Percentiles rank a stretch among this genome's conserved stretches.
Conservation (phyloP, 2,113 vertebrate species). For the Megaleporinus macrocephalus region DNA sequence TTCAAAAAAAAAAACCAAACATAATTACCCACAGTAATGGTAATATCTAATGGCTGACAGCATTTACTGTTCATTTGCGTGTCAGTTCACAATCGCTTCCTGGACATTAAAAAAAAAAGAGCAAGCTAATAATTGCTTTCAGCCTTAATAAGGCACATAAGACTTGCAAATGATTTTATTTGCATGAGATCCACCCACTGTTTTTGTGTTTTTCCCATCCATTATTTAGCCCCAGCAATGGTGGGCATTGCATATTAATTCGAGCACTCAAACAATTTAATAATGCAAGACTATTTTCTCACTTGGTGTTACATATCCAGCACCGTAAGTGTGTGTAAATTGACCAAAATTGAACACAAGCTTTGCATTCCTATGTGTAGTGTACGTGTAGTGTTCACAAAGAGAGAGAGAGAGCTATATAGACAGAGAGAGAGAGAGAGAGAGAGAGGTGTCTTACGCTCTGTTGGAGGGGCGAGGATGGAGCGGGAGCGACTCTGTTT, state of each 20-base stretch:
- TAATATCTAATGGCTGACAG: not conserved
- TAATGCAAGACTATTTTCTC: slow-evolving; percentile 29
- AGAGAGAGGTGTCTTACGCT: slow-evolving; percentile 70
- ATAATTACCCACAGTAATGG: not conserved
- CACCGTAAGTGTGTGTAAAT: not conserved
- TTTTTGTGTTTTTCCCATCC: slow-evolving; percentile 15
- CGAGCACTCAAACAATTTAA: slow-evolving; percentile 26
- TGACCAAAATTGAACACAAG: slow-evolving; percentile 30
- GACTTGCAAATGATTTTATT: slow-evolving; percentile 30
- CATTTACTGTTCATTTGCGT: not conserved
- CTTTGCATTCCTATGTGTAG: slow-evolving; percentile 2
- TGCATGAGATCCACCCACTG: slow-evolving; percentile 34
- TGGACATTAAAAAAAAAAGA: not conserved
- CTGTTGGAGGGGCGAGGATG: slow-evolving; percentile 80
- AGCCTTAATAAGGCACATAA: slow-evolving; percentile 18
- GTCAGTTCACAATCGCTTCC: not conserved
- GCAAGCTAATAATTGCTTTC: slow-evolving; percentile 24
- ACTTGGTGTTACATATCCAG: slow-evolving; percentile 13
- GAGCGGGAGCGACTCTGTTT: slow-evolving; percentile 79
- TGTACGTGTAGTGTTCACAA: slow-evolving; percentile 5
- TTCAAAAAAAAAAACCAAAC: not conserved
- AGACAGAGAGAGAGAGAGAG: not conserved
- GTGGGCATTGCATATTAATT: slow-evolving; percentile 39
- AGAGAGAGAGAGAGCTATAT: not conserved
- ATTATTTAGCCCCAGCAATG: slow-evolving; percentile 28